Conservation (phyloP, 2,888 invertebrate genomes). For the Physocephala rufipes region DNA sequence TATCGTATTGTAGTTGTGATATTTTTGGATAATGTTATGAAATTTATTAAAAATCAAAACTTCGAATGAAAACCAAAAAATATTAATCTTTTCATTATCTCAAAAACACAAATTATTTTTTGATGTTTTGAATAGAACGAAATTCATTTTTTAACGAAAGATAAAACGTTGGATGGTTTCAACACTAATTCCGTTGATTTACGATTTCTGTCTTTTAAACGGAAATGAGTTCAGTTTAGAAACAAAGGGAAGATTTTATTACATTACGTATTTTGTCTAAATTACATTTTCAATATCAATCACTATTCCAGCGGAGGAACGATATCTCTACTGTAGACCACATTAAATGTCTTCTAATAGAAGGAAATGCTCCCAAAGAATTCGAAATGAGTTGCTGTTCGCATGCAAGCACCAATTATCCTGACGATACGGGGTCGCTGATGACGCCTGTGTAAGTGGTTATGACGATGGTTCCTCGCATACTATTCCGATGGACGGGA, state of each 20-base stretch:
- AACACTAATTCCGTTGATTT: no score
- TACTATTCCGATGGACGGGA: neutral
- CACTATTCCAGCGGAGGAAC: slow-evolving; percentile 11
- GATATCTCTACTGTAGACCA: neutral
- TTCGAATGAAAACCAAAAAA: neutral
- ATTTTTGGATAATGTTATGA: neutral
- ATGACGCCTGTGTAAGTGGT: slow-evolving; percentile 10
- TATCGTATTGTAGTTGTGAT: no score
- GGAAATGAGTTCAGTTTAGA: no score
- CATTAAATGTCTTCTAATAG: slow-evolving; percentile 18
- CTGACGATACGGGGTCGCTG: slow-evolving; percentile 15
- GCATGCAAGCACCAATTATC: neutral
- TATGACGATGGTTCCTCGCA: neutral
- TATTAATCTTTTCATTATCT: neutral
- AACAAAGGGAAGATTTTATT: no score
- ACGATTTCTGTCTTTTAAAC: no score
- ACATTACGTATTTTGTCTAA: slow-evolving; percentile 22
- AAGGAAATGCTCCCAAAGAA: no score
- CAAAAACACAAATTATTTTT: no score
- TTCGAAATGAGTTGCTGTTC: neutral
- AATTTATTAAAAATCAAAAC: neutral
- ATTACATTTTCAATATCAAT: slow-evolving; percentile 21
- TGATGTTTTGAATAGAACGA: no score
- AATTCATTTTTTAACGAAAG: no score
- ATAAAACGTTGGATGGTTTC: no score